Evolutionary conservation across 2,113 vertebrate genomes (phyloP).

Genomic region (Ovibos moschatus): DNA sequence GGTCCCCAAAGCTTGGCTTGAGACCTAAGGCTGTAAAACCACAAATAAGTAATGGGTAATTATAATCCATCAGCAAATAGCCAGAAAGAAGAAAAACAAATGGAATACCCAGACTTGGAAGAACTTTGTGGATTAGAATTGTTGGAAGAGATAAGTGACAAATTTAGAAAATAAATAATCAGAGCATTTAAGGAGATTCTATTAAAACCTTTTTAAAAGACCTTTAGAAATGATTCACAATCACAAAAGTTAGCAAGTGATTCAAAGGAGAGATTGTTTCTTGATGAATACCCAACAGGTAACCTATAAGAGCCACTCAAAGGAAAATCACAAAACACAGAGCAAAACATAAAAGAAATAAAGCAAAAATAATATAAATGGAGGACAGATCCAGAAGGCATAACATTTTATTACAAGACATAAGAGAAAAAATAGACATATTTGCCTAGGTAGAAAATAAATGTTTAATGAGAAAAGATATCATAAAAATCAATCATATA

Average conservation of each 20-base stretch:
- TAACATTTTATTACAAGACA: not conserved
- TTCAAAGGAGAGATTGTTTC: not conserved
- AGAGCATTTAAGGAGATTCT: not conserved
- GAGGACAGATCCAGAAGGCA: not conserved
- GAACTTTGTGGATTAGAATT: not conserved
- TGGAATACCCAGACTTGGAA: not conserved
- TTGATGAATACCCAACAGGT: not conserved
- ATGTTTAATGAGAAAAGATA: not conserved
- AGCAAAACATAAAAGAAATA: not conserved
- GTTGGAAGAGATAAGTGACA: not conserved
- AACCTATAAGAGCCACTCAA: not conserved
- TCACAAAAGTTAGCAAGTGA: not conserved
- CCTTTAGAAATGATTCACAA: not conserved
- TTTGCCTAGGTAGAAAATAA: not conserved
- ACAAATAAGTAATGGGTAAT: not conserved
- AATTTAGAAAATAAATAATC: not conserved
- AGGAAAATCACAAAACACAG: not conserved
- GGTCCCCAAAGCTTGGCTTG: not conserved
- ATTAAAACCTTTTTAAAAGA: not conserved
- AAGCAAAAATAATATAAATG: not conserved
- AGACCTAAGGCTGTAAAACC: not conserved
- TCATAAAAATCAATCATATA: not conserved
- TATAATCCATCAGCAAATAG: not conserved
- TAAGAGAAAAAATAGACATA: not conserved
- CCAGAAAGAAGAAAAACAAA: not conserved